phyloP scores from a whole-genome alignment of 2,113 vertebrate genomes.

The Leptocoma aspasia region DNA sequence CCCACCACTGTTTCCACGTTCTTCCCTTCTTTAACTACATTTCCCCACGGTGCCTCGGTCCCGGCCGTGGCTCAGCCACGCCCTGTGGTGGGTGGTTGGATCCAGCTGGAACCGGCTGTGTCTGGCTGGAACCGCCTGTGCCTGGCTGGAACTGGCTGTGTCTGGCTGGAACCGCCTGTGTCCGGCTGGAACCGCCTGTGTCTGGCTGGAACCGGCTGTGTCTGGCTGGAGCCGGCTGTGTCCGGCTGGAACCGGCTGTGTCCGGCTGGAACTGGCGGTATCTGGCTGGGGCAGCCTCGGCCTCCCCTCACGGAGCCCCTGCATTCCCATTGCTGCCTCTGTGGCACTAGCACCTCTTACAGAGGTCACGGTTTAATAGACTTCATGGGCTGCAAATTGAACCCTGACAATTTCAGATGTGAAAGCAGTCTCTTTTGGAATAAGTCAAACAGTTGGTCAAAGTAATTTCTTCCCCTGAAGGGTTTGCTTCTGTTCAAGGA shows the following conservation, averaged over 20 bases:
- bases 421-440: neutral
- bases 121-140: too few species aligned
- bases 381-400: neutral
- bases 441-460: neutral
- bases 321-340: fast-evolving
- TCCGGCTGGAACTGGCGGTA: neutral
- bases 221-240: neutral
- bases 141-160: too few species aligned
- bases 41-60: fast-evolving
- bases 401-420: neutral
- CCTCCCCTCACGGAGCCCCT: fast-evolving
- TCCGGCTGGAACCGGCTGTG: neutral
- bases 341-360: too few species aligned
- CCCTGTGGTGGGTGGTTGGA: fast-evolving
- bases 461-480: neutral
- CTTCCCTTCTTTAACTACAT: fast-evolving
- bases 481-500: neutral
- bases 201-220: too few species aligned
- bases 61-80: fast-evolving
- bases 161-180: too few species aligned
- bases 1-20: neutral
- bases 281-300: fast-evolving
- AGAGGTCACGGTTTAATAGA: neutral
- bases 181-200: too few species aligned
- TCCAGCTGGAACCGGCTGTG: too few species aligned